Percentiles rank a stretch among this genome's conserved stretches.
phyloP scores from a whole-genome alignment of 2,113 vertebrate species.

The Mastomys natalensis region DNA sequence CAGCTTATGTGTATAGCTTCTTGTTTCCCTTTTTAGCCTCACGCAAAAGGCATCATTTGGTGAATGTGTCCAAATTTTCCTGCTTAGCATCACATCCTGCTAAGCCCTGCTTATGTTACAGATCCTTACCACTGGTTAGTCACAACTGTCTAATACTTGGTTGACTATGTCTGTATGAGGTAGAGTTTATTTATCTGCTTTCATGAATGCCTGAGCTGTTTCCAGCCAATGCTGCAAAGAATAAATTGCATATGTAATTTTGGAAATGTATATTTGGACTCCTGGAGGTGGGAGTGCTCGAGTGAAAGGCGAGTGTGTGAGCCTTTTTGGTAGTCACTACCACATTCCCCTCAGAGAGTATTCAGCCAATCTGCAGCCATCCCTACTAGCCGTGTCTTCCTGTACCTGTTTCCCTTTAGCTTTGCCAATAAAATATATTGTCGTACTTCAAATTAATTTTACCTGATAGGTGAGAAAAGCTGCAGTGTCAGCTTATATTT shows the following conservation, averaged over 20 bases:
- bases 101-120: not conserved
- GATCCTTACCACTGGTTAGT: not conserved
- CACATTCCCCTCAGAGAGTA: not conserved
- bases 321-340: not conserved
- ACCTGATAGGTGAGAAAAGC: conserved; percentile 17
- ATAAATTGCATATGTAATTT: not conserved
- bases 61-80: not conserved
- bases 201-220: not conserved
- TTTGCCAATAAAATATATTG: not conserved
- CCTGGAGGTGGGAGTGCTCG: conserved; percentile 21
- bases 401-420: not conserved
- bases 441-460: conserved; percentile 26
- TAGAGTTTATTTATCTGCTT: not conserved
- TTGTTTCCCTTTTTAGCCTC: not conserved
- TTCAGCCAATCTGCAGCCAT: not conserved
- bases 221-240: not conserved
- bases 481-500: conserved; percentile 40
- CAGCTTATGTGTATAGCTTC: not conserved
- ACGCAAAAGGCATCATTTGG: not conserved
- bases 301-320: not conserved
- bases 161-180: not conserved
- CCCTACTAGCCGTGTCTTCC: not conserved
- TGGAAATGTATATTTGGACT: not conserved
- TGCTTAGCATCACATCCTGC: not conserved
- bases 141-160: not conserved